These are phyloP conservation scores for Chlorodrepanis virens DNA, from an alignment of 2,113 vertebrate genomes.

Conservation along the genomic window DNA sequence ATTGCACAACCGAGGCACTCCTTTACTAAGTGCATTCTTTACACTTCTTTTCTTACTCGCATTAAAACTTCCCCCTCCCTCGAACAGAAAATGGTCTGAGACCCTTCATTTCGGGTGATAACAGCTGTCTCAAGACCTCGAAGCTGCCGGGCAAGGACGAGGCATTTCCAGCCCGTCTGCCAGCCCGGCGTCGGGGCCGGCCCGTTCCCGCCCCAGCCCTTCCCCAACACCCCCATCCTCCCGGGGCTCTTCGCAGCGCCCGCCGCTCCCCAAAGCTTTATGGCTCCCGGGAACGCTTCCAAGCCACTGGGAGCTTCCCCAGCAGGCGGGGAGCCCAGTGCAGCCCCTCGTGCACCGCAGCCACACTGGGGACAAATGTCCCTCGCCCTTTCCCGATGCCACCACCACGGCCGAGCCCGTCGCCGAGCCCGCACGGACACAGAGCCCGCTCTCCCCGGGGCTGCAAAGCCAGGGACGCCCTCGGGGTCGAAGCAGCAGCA, in stretches of 20 bases:
- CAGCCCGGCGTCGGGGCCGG: background rate
- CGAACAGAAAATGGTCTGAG: background rate
- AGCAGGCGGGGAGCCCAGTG: accelerated
- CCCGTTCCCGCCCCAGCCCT: background rate
- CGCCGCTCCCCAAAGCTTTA: accelerated
- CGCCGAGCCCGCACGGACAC: background rate
- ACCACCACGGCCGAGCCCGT: no score
- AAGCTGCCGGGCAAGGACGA: background rate
- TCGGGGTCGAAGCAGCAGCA: background rate
- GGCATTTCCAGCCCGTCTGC: background rate
- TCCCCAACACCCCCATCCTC: accelerated
- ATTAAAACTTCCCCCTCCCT: background rate
- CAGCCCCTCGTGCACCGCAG: accelerated
- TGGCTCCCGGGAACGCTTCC: background rate
- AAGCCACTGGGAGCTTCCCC: accelerated
- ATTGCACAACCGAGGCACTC: background rate
- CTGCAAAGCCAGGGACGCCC: accelerated
- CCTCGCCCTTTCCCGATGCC: background rate
- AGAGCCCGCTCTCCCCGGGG: background rate
- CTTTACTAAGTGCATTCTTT: background rate
- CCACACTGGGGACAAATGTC: accelerated
- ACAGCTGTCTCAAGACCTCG: background rate
- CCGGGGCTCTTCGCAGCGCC: accelerated
- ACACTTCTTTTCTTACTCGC: background rate
- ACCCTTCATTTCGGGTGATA: background rate